Evolutionary conservation across 2,113 vertebrate species (phyloP), one percentile per base, ranked within the genome.

Genomic region (Mustela nigripes): DNA sequence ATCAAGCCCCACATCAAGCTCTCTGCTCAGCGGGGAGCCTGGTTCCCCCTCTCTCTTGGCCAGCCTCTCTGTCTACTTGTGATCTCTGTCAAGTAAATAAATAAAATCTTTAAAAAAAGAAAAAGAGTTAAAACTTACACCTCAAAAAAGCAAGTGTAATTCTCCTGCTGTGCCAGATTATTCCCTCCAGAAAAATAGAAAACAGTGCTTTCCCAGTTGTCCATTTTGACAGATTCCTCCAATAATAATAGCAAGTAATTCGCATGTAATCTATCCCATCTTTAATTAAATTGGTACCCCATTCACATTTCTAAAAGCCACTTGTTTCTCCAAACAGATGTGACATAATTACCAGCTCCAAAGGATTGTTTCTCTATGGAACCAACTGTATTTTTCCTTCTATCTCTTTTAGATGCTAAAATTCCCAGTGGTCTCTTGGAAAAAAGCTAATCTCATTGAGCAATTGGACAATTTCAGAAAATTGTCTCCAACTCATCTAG

Each of bases 271-370:
- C 91, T 89, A 98, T 89, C 56, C 85, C 39, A 8, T 79, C 84
- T 95, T 98, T 97, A 98, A 98, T 97, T 97, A 98, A 98, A 97
- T 96, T 96, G 92, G 84, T 97, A 95, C 39, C 78, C 92, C 73
- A 97, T 88, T 86, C 74, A 94, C 56, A 97, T 86, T 88, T 83
- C 98, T 22, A 97, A 95, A 97, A 89, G 83, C 94, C 94, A 97
- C 92, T 96, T 0, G 0, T 79, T 98, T 97, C 96, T 97, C 89
- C 94, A 97, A 97, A 96, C 73, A 98, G 98, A 89, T 79, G 83
- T 4, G 87, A 4, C 82, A 24, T 97, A 95, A 94, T 85, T 96
- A 95, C 28, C 65, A 94, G 87, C 33, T 97, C 88, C 58, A 91
- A 96, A 91, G 1, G 6, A 95, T 42, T 45, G 45, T 58, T 50